Conservation (phyloP, 2,797 vertebrate genomes). For the Clarias laeviceps region DNA sequence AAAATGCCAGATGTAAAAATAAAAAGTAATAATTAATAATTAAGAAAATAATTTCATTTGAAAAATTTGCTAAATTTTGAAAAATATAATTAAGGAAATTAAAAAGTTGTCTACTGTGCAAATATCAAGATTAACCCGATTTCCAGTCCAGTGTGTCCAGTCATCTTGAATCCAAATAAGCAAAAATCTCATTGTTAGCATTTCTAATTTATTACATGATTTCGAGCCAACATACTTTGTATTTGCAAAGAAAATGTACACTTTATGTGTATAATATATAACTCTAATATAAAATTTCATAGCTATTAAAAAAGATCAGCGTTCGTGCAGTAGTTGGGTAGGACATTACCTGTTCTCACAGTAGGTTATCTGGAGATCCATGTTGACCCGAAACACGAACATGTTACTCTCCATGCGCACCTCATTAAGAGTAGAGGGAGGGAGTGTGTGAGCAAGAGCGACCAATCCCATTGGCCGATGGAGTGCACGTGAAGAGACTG, state of each 20-base stretch:
- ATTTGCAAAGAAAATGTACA: neutral
- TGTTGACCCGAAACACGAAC: constrained; percentile 90
- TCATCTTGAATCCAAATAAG: neutral
- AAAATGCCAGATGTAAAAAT: too few relatives aligned
- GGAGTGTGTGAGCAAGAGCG: constrained; percentile 85
- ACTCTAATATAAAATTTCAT: neutral
- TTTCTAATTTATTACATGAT: neutral
- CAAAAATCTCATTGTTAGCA: neutral
- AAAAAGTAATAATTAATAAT: too few relatives aligned
- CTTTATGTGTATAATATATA: neutral
- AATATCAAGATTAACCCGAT: neutral
- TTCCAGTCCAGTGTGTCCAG: neutral
- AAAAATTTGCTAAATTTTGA: neutral
- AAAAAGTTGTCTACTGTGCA: neutral
- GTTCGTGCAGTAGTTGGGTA: neutral
- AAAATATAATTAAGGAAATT: neutral
- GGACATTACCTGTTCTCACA: constrained; percentile 89
- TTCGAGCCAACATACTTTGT: neutral
- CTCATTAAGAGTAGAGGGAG: constrained; percentile 86
- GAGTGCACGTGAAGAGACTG: constrained; percentile 71
- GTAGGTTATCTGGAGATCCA: constrained; percentile 89
- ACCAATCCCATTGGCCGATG: constrained; percentile 83
- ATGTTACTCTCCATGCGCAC: constrained; percentile 89
- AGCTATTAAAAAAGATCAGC: neutral
- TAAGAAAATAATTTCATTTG: neutral